phyloP scores from a whole-genome alignment of 2,113 vertebrate species.

The Limnothrissa miodon region DNA sequence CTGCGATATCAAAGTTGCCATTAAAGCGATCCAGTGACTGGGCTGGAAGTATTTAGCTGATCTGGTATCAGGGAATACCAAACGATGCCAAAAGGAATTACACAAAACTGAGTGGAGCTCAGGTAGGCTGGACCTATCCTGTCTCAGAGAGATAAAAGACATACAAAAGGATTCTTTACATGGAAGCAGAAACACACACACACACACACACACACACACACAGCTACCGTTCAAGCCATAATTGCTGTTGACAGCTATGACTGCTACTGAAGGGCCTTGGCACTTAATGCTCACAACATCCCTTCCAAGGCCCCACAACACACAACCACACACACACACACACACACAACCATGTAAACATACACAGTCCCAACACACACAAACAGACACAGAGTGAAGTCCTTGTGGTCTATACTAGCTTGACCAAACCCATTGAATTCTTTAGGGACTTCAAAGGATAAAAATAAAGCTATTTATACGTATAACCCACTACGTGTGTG shows the following conservation, averaged over 20 bases:
- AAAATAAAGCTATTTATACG: neutral
- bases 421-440: neutral
- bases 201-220: slow-evolving; percentile 5
- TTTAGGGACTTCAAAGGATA: neutral
- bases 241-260: slow-evolving; percentile 3
- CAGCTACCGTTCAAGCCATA: neutral
- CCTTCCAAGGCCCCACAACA: neutral
- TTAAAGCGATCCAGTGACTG: neutral
- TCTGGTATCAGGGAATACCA: neutral
- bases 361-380: neutral
- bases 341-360: neutral
- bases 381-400: neutral
- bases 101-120: neutral
- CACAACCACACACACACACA: too few species aligned
- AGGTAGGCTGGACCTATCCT: neutral
- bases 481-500: neutral
- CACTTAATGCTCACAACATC: neutral
- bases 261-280: neutral
- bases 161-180: neutral
- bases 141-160: neutral
- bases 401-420: neutral
- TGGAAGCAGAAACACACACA: neutral
- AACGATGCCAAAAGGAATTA: neutral
- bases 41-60: neutral
- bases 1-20: neutral